Percentiles rank a stretch among this genome's conserved stretches.
Conservation (phyloP, 2,797 vertebrate species). For the Chaetodon trifasciatus region DNA sequence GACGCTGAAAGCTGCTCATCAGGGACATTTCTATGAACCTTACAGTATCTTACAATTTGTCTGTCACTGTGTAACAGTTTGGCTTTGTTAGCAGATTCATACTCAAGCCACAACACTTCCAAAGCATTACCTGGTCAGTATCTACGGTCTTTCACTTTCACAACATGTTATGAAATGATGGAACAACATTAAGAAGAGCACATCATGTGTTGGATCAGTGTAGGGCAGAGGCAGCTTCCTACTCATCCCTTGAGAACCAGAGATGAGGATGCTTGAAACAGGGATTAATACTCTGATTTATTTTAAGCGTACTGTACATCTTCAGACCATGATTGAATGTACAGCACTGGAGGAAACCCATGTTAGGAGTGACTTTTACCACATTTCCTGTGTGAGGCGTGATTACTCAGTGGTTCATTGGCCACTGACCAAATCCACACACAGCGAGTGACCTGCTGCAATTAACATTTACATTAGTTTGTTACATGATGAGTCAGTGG, state of each 20-base stretch:
- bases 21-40: neutral
- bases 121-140: slow-evolving; percentile 7
- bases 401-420: slow-evolving; percentile 10
- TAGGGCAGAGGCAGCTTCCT: slow-evolving; percentile 61
- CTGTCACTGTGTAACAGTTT: neutral
- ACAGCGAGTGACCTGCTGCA: neutral
- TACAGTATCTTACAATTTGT: neutral
- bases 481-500: neutral
- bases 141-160: slow-evolving; percentile 42
- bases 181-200: slow-evolving; percentile 51
- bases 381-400: slow-evolving; percentile 12
- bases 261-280: slow-evolving; percentile 42
- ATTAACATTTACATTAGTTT: neutral
- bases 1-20: slow-evolving; percentile 1
- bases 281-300: slow-evolving; percentile 43
- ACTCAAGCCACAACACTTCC: neutral
- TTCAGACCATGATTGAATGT: slow-evolving; percentile 32
- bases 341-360: slow-evolving; percentile 33
- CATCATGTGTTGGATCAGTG: slow-evolving; percentile 44
- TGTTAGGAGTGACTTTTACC: slow-evolving; percentile 11
- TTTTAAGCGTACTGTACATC: slow-evolving; percentile 47
- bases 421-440: neutral
- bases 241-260: slow-evolving; percentile 58
- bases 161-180: slow-evolving; percentile 59
- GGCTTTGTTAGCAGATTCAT: slow-evolving; percentile 1